These are phyloP conservation scores for Gobiocypris rarus DNA, from an alignment of 2,113 vertebrate species.

Conservation along the genomic window DNA sequence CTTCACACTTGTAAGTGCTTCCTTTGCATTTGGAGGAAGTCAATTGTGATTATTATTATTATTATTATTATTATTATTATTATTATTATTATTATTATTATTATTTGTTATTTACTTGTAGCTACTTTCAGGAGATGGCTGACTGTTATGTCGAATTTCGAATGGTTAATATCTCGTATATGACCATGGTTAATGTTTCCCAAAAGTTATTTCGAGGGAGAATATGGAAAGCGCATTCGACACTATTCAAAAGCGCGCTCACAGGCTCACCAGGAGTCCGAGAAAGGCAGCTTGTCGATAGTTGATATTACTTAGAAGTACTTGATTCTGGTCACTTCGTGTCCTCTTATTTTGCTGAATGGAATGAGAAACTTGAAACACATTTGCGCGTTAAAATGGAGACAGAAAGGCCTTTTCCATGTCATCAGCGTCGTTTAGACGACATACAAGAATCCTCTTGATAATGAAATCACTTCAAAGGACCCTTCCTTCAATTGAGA, in stretches of 20 bases:
- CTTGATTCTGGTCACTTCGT: constrained; percentile 64
- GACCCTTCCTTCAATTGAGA: constrained; percentile 92
- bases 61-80: too few species aligned
- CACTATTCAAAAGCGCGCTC: not conserved
- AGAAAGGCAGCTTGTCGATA: constrained; percentile 4
- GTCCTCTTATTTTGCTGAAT: constrained; percentile 83
- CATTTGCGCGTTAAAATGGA: constrained; percentile 91
- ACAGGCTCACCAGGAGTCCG: constrained; percentile 4
- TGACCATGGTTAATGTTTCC: not conserved
- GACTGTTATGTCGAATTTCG: not conserved
- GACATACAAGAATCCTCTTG: constrained; percentile 93
- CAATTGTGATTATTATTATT: not conserved
- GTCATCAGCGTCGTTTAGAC: constrained; percentile 98
- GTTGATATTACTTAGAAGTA: constrained; percentile 21
- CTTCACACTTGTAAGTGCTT: not conserved
- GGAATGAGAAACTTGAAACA: constrained; percentile 75
- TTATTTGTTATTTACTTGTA: not conserved
- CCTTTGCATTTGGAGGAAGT: not conserved
- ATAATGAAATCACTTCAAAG: constrained; percentile 99
- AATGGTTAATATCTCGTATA: not conserved
- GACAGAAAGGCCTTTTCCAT: constrained; percentile 91
- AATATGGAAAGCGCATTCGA: not conserved
- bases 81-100: too few species aligned
- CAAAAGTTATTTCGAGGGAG: not conserved
- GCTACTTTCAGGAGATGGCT: not conserved